These are phyloP conservation scores for Condylura cristata DNA, from an alignment of 2,113 vertebrate genomes.

Conservation along the genomic window DNA sequence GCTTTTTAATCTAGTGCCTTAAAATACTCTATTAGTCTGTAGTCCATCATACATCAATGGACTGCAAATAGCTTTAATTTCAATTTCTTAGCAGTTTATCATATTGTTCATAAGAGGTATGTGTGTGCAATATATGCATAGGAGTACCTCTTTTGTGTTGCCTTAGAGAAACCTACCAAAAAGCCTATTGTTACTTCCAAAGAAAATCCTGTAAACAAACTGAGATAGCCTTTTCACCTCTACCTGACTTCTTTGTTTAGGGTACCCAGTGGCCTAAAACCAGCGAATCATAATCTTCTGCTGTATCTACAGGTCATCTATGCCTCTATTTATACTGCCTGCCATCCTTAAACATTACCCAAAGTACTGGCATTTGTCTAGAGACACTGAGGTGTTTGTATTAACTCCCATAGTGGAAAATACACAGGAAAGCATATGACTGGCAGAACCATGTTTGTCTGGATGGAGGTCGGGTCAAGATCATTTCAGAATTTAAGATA, in stretches of 20 bases:
- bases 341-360: not conserved
- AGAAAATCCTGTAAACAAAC: not conserved
- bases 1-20: not conserved
- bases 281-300: not conserved
- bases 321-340: not conserved
- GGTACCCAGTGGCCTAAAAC: not conserved
- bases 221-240: not conserved
- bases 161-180: slow-evolving; percentile 1
- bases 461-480: not conserved
- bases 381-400: not conserved
- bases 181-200: not conserved
- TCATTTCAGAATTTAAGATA: not conserved
- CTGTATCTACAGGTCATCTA: not conserved
- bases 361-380: not conserved
- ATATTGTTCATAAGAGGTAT: not conserved
- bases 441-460: not conserved
- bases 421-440: not conserved
- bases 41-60: not conserved
- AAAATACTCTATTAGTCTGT: not conserved
- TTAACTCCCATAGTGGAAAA: not conserved
- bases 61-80: not conserved
- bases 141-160: not conserved
- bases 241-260: not conserved
- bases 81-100: slow-evolving; percentile 6
- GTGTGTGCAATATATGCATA: not conserved